Base-by-base conservation (phyloP, 2,113 vertebrate species). In the Entelurus aequoreus region DNA sequence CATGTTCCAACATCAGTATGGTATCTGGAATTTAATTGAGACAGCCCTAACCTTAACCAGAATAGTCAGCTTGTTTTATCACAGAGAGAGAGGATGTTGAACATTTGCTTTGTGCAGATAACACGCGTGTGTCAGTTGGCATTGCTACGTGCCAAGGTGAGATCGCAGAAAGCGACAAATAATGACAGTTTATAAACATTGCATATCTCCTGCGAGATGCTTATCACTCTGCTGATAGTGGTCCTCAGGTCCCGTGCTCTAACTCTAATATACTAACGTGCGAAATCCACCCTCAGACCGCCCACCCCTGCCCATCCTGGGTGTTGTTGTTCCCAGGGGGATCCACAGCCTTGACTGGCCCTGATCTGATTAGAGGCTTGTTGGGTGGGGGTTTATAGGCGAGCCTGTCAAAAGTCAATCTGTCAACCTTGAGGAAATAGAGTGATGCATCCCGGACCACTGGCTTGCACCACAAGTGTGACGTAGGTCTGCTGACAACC, bases 341-440 rank as follows among this genome's bases (percentile, higher is more conserved):
- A 76, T 73, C 54, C 6, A 63, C 77, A 90, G 80, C 90, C 92
- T 93, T 91, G 92, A 86, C 86, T 64, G 54, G 75, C 72, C 73
- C 68, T 66, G 78, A 84, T 76, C 75, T 82, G 88, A 83, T 78
- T 66, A 86, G 87, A 88, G 80, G 87, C 82, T 83, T 76, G 71
- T 62, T 66, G 73, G 63, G 49, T 55, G 76, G 77, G 63, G 58
- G 59, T 76, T 38, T 12, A 87, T 85, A 86, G 87, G 86, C 85
- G 81, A 81, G 79, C 72, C 84, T 91, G 91, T 92, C 90, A 92
- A 86, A 87, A 65, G 52, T 83, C 79, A 79, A 78, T 78, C 79
- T 61, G 12, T 78, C 88, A 91, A 81, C 93, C 93, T 94, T 94
- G 91, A 89, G 79, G 76, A 54, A 81, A 89, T 92, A 74, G 89